phyloP scores from a whole-genome alignment of 2,113 vertebrate species.

The Erythrolamprus reginae region DNA sequence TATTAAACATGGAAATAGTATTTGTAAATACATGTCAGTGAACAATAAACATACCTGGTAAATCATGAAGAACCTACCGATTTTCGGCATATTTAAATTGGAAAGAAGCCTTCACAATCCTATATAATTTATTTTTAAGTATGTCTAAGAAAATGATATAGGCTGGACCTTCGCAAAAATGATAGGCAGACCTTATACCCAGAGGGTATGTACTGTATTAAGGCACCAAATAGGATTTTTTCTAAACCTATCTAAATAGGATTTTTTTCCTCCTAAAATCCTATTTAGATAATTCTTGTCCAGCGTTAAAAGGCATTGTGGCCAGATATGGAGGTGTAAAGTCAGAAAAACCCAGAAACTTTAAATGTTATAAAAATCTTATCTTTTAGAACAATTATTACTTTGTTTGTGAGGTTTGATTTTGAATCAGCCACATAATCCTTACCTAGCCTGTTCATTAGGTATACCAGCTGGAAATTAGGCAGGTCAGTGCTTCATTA shows the following conservation, averaged over 20 bases:
- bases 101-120: neutral
- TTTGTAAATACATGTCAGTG: conserved; percentile 6
- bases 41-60: conserved; percentile 1
- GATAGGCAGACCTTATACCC: neutral
- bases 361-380: neutral
- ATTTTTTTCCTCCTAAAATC: no score
- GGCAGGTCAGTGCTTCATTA: neutral
- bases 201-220: neutral
- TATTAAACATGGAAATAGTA: conserved; percentile 6
- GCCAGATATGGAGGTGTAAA: neutral
- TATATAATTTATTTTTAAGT: neutral
- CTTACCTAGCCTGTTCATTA: neutral
- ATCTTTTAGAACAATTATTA: neutral
- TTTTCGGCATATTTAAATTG: neutral
- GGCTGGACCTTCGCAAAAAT: neutral
- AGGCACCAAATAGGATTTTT: neutral
- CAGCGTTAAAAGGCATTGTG: no score
- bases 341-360: neutral
- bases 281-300: neutral
- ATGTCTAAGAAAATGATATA: neutral
- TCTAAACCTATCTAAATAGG: neutral
- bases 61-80: neutral
- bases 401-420: neutral
- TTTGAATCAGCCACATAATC: neutral
- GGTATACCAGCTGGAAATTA: neutral